phyloP scores from a whole-genome alignment of 1,140 invertebrate species.

The Heliconius himera region DNA sequence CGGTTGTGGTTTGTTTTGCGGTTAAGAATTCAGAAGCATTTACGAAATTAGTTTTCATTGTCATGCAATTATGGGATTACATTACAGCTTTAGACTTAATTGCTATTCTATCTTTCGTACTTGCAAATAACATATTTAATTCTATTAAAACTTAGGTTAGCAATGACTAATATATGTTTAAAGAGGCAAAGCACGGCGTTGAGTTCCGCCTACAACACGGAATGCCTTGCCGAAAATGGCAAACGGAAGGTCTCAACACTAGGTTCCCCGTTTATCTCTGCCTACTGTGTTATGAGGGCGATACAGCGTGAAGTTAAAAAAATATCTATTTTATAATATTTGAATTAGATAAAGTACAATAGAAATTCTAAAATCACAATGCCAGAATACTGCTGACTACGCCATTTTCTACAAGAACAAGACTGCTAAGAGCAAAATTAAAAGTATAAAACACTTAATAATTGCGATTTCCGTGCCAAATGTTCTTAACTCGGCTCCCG shows the following conservation, averaged over 20 bases:
- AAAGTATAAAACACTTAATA: conserved; percentile 68
- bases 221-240: too few relatives aligned
- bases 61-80: conserved; percentile 49
- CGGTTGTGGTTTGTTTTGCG: conserved; percentile 55
- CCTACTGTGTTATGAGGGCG: too few relatives aligned
- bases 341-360: neutral
- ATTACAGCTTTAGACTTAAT: conserved; percentile 28
- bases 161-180: too few relatives aligned
- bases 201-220: too few relatives aligned
- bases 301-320: too few relatives aligned
- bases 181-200: too few relatives aligned
- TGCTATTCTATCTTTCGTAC: conserved; percentile 18
- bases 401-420: neutral
- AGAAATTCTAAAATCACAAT: neutral
- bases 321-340: neutral
- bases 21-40: conserved; percentile 74
- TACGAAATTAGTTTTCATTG: conserved; percentile 68
- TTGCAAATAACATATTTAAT: conserved; percentile 28
- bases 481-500: conserved; percentile 57
- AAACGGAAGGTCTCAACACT: too few relatives aligned
- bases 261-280: too few relatives aligned
- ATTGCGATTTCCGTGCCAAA: conserved; percentile 61
- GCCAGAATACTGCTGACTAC: neutral
- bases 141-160: neutral
- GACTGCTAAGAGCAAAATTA: conserved; percentile 55